Evolutionary conservation across 2,797 vertebrate genomes (phyloP), one percentile per base, ranked within the genome.

Genomic region (Brachyrhaphis roseni): DNA sequence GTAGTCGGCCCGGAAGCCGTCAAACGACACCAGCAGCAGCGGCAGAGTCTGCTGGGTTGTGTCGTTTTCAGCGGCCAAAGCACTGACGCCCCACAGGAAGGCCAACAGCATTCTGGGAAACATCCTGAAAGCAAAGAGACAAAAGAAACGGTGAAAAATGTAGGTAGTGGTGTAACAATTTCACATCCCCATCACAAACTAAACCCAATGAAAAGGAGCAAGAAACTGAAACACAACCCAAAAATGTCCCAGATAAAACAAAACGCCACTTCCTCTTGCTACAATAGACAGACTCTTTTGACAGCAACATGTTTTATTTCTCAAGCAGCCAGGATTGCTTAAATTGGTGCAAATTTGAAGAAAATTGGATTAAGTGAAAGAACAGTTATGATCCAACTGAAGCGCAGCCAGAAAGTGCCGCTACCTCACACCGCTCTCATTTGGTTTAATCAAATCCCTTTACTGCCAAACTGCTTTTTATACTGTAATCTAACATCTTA

Each of bases 1-100:
- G 89, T 99, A 99, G 88, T 99, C 98, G 0, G 98, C 97, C 45
- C 98, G 93, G 92, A 99, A 99, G 34, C 98, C 98, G 74, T 99
- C 98, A 12, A 99, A 99, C 0, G 98, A 99, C 74, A 99, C 96
- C 0, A 99, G 91, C 28, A 99, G 96, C 83, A 99, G 90, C 1
- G 93, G 96, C 2, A 91, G 96, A 1, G 78, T 71, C 0, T 82
- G 83, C 66, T 47, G 84, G 20, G 78, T 43, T 0, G 71, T 12
- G 57, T 5, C 2, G 5, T 76, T 85, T 68, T 79, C 90, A 51
- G 84, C 0, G 15, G 89, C 46, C 15, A 94, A 31, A 82, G 89
- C 92, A 31, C 39, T 76, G 66, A 94, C 59, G 7, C 57, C 82
- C 43, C 77, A 89, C 75, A 95, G 82, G 74, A 93, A 77, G 64